These are phyloP conservation scores for Sebastes taczanowskii DNA, from an alignment of 2,797 vertebrate species.

Conservation along the genomic window DNA sequence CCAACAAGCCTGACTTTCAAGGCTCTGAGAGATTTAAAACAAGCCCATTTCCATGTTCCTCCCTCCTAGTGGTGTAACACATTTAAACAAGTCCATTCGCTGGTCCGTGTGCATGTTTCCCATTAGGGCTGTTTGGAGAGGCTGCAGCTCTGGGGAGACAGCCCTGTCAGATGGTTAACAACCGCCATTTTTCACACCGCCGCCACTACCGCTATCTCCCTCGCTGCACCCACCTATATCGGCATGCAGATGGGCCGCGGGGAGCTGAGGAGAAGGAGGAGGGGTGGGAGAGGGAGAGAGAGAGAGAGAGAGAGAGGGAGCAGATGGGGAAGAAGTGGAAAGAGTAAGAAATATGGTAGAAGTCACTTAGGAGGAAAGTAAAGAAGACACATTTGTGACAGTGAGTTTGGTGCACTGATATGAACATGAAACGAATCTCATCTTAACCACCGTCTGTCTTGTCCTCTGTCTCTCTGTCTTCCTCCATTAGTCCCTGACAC, in stretches of 20 bases:
- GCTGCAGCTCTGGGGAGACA: conserved; percentile 75
- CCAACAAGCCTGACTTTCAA: conserved; percentile 12
- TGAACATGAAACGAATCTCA: conserved; percentile 45
- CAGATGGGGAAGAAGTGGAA: conserved; percentile 16
- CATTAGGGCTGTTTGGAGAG: conserved; percentile 77
- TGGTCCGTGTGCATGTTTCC: conserved; percentile 69
- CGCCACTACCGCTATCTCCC: conserved; percentile 67
- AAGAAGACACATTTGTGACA: conserved; percentile 36
- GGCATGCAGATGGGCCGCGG: conserved; percentile 72
- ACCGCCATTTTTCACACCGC: conserved; percentile 78
- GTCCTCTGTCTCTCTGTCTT: not conserved
- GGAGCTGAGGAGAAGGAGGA: conserved; percentile 12
- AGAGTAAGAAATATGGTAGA: conserved; percentile 37
- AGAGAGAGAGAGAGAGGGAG: not conserved
- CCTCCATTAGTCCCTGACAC: conserved; percentile 36
- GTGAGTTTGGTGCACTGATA: conserved; percentile 41
- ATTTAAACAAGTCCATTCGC: conserved; percentile 74
- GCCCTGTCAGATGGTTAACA: conserved; percentile 81
- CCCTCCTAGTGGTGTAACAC: conserved; percentile 42
- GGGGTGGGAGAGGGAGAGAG: not conserved
- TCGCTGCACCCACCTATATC: conserved; percentile 66
- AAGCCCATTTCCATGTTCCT: conserved; percentile 50
- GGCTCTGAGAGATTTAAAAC: conserved; percentile 52
- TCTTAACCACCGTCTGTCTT: conserved; percentile 11
- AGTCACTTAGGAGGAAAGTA: conserved; percentile 33